Evolutionary conservation across 1,140 invertebrate genomes (phyloP), one percentile per base, ranked within the genome.

Genomic region (Antheraea pernyi): DNA sequence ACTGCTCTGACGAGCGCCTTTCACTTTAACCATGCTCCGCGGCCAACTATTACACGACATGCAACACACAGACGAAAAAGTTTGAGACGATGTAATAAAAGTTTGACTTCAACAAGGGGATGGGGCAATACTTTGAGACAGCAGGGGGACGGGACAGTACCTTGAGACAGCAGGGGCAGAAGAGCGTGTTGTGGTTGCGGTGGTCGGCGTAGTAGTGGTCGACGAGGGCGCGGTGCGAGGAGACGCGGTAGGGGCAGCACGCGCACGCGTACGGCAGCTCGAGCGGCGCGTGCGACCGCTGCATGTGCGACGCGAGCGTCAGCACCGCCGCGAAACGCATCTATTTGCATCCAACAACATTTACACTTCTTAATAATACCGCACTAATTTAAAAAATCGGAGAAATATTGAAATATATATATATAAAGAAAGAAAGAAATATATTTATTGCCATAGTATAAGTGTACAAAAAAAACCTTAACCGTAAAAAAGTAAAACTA

Each of bases 201-300:
- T 97, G 97, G 37, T 88, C 79, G 58, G 93, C 86, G 76, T 95
- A 95, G 82, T 94, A 96, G 89, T 97, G 97, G 80, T 96, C 94
- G 60, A 97, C 94, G 19, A 94, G 91, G 73, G 95, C 93, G 71
- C 95, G 95, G 83, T 97, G 96, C 69, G 95, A 95, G 9, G 97
- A 97, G 16, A 95, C 94, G 53, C 95, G 93, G 86, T 96, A 97
- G 62, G 93, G 89, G 78, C 97, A 97, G 36, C 94, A 93, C 30
- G 94, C 94, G 83, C 97, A 97, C 48, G 92, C 91, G 84, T 97
- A 98, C 0, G 97, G 97, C 87, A 97, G 93, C 85, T 98, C 97
- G 6, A 95, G 93, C 22, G 95, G 95, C 70, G 94, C 93, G 90
- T 98, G 97, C 71, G 94, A 94, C 69, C 94, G 94, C 70, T 96